These are phyloP conservation scores for Sebastes matsubarae DNA, from an alignment of 2,797 vertebrate species.

Conservation along the genomic window DNA sequence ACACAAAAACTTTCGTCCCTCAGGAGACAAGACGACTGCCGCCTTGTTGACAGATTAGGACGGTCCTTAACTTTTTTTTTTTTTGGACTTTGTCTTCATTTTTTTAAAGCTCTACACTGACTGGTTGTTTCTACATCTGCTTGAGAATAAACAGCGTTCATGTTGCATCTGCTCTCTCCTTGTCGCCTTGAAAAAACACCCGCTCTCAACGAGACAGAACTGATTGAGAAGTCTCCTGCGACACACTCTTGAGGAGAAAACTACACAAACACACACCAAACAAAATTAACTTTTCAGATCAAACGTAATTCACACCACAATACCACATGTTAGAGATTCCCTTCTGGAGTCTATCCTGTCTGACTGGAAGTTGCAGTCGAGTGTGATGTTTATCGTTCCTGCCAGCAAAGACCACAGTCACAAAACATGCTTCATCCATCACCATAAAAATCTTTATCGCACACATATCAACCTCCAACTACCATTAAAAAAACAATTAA, in stretches of 20 bases:
- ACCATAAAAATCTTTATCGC: background rate
- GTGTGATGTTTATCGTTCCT: constrained; percentile 5
- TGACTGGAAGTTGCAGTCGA: background rate
- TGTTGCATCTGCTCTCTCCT: constrained; percentile 1
- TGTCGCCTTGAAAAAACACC: constrained; percentile 7
- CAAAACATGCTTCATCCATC: background rate
- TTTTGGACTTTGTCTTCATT: background rate
- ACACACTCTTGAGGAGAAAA: background rate
- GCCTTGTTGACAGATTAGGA: background rate
- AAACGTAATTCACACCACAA: constrained; percentile 5
- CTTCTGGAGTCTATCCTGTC: background rate
- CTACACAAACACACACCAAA: background rate
- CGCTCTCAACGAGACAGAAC: background rate
- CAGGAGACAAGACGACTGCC: background rate
- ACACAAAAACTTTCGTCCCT: background rate
- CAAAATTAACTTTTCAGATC: background rate
- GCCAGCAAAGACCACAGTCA: background rate
- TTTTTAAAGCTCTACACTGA: background rate
- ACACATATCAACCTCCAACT: background rate
- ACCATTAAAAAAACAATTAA: background rate
- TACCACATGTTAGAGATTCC: constrained; percentile 8
- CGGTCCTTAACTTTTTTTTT: background rate
- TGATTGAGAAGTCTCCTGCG: background rate
- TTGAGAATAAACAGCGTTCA: constrained; percentile 3
- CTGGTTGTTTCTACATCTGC: background rate